These are phyloP conservation scores for Heteropelma amictum DNA, from an alignment of 2,888 invertebrate species.

Conservation along the genomic window DNA sequence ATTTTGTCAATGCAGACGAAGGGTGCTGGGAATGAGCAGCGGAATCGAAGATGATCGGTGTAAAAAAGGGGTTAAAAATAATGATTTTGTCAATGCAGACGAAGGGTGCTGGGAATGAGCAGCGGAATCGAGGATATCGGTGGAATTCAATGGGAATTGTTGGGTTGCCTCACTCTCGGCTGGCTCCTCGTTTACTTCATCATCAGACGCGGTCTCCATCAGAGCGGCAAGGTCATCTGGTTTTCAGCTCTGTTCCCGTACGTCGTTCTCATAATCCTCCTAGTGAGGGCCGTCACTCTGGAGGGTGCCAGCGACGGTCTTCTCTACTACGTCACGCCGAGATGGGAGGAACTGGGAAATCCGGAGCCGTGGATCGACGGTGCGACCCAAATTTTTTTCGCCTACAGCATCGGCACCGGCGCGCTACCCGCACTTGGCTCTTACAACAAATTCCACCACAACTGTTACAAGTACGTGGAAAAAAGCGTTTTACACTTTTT, in stretches of 20 bases:
- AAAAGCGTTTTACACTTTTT: neutral
- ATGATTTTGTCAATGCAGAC: conserved; percentile 77
- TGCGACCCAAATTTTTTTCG: conserved; percentile 88
- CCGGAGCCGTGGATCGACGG: conserved; percentile 86
- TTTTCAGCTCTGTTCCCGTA: conserved; percentile 88
- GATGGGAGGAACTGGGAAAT: conserved; percentile 79
- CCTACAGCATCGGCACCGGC: conserved; percentile 88
- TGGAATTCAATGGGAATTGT: conserved; percentile 84
- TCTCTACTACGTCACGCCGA: conserved; percentile 84
- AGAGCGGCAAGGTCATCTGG: conserved; percentile 89
- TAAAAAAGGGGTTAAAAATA: too few relatives aligned
- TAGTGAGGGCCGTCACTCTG: conserved; percentile 84
- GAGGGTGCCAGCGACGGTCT: conserved; percentile 84
- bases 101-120: conserved; percentile 82
- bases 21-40: conserved; percentile 82
- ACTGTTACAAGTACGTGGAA: conserved; percentile 83
- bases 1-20: conserved; percentile 78
- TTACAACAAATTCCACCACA: conserved; percentile 88
- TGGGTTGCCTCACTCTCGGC: conserved; percentile 82
- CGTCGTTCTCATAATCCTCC: conserved; percentile 83
- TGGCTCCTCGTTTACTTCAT: conserved; percentile 86
- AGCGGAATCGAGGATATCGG: conserved; percentile 82
- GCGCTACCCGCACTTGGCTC: conserved; percentile 86
- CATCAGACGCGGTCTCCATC: conserved; percentile 86
- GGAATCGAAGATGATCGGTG: too few relatives aligned